phyloP scores from a whole-genome alignment of 2,113 vertebrate species.

The Pseudorasbora parva region DNA sequence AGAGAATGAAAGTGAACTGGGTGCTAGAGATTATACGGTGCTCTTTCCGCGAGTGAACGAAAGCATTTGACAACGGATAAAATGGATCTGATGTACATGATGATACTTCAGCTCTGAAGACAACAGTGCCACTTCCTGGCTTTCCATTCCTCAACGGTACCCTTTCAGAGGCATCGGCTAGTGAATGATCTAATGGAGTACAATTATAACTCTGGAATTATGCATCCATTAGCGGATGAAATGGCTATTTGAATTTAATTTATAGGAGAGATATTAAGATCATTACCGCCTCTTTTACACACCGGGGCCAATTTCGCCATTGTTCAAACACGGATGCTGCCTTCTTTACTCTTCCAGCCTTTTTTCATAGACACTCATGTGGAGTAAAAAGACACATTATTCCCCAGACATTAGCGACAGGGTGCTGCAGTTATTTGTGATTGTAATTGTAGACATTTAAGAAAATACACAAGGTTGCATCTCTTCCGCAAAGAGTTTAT shows the following conservation, averaged over 20 bases:
- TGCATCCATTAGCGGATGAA: slow-evolving; percentile 64
- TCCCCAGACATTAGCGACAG: slow-evolving; percentile 8
- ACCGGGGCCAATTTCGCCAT: slow-evolving; percentile 1
- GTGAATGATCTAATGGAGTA: slow-evolving; percentile 58
- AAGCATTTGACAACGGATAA: not conserved
- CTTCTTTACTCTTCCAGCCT: slow-evolving; percentile 52
- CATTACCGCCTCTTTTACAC: slow-evolving; percentile 7
- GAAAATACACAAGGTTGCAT: slow-evolving; percentile 10
- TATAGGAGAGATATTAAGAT: slow-evolving; percentile 58
- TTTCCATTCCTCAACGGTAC: slow-evolving; percentile 16
- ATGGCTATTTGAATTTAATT: slow-evolving; percentile 63
- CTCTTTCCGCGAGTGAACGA: not conserved
- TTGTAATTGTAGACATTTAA: not conserved
- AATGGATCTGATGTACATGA: slow-evolving; percentile 37
- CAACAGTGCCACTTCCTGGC: not conserved
- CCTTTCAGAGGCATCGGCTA: slow-evolving; percentile 54
- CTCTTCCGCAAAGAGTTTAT: slow-evolving; percentile 28
- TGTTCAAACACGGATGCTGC: slow-evolving; percentile 39
- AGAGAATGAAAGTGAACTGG: slow-evolving; percentile 13
- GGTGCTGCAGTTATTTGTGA: not conserved
- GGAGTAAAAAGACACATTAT: slow-evolving; percentile 53
- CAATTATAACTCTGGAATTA: slow-evolving; percentile 62
- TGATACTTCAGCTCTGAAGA: slow-evolving; percentile 12
- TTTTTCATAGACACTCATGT: slow-evolving; percentile 56
- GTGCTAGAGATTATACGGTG: not conserved